Conservation (phyloP, 2,888 invertebrate genomes). For the Drosophila colorata region DNA sequence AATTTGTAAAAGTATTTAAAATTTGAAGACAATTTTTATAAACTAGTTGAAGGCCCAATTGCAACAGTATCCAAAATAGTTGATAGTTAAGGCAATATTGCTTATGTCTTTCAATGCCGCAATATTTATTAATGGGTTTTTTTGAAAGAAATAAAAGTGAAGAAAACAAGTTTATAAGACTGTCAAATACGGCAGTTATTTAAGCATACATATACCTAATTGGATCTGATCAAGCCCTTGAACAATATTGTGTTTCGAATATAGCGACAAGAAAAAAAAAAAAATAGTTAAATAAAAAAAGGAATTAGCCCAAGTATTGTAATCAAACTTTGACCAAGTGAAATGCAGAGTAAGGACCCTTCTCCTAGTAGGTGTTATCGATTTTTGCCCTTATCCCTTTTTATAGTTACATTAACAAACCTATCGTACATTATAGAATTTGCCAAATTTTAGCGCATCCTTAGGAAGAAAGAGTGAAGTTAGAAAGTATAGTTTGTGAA, state of each 20-base stretch:
- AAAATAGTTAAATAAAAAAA: neutral
- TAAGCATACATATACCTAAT: slow-evolving; percentile 29
- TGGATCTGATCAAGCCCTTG: slow-evolving; percentile 49
- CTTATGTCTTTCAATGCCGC: slow-evolving; percentile 16
- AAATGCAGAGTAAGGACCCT: slow-evolving; percentile 53
- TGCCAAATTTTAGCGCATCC: slow-evolving; percentile 75
- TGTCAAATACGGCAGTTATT: slow-evolving; percentile 49
- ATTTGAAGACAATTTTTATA: slow-evolving; percentile 64
- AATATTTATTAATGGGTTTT: slow-evolving; percentile 54
- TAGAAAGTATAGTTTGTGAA: slow-evolving; percentile 30
- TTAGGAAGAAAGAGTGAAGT: slow-evolving; percentile 23
- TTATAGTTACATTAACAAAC: slow-evolving; percentile 22
- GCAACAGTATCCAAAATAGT: slow-evolving; percentile 51
- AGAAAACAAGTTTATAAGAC: slow-evolving; percentile 14
- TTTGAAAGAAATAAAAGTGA: slow-evolving; percentile 14
- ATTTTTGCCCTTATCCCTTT: slow-evolving; percentile 34
- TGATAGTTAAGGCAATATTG: slow-evolving; percentile 34
- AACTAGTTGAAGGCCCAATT: slow-evolving; percentile 29
- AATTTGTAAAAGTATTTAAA: slow-evolving; percentile 45
- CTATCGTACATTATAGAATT: slow-evolving; percentile 62
- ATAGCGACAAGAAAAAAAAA: slow-evolving; percentile 13
- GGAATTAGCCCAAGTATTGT: slow-evolving; percentile 47
- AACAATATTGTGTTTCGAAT: slow-evolving; percentile 63
- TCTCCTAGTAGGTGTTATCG: slow-evolving; percentile 43
- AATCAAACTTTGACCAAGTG: slow-evolving; percentile 61